These are phyloP conservation scores for Stictonetta naevosa DNA, from an alignment of 2,113 vertebrate genomes.

Conservation along the genomic window DNA sequence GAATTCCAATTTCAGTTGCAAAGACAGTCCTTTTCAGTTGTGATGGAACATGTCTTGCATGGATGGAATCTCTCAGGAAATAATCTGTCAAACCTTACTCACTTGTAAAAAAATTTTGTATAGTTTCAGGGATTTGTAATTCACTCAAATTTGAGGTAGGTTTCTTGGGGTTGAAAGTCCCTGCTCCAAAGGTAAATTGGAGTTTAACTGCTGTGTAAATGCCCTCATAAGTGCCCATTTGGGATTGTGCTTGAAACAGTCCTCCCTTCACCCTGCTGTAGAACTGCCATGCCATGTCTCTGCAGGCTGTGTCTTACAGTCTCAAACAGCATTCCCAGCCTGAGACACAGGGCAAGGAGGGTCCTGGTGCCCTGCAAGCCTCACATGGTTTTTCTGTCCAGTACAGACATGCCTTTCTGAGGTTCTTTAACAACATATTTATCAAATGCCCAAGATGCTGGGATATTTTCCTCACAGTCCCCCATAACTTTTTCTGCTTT, in stretches of 20 bases:
- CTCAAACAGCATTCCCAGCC: not conserved
- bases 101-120: not conserved
- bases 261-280: accelerated
- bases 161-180: not conserved
- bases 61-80: not conserved
- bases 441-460: not conserved
- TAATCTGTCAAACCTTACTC: not conserved
- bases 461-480: not conserved
- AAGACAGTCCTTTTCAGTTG: not conserved
- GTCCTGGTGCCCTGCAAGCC: not conserved
- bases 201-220: not conserved
- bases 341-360: not conserved
- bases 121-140: not conserved
- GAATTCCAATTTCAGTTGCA: not conserved
- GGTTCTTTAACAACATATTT: not conserved
- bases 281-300: not conserved
- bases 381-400: accelerated
- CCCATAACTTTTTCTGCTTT: not conserved
- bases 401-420: not conserved
- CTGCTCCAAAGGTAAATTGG: not conserved
- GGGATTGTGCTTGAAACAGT: not conserved
- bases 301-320: not conserved
- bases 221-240: not conserved
- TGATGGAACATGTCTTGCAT: not conserved
- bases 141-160: not conserved